Conservation (phyloP, 2,113 vertebrate genomes). For the Camelus bactrianus region DNA sequence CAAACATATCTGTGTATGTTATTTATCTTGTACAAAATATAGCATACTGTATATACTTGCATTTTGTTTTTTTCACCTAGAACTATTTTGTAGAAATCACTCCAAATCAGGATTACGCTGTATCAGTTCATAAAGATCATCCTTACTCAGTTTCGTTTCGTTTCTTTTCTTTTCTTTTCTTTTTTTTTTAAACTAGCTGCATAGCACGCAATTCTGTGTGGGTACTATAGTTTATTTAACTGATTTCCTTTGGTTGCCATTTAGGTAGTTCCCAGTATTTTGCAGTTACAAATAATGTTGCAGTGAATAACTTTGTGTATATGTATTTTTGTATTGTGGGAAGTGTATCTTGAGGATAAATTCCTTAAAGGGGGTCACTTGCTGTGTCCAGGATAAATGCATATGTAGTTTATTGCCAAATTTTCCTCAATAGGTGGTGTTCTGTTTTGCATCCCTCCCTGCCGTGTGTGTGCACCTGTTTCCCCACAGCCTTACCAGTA, state of each 20-base stretch:
- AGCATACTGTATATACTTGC: not conserved
- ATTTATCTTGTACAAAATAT: not conserved
- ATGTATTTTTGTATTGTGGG: not conserved
- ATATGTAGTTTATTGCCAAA: not conserved
- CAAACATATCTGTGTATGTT: not conserved
- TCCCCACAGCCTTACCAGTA: not conserved
- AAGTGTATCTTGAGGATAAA: not conserved
- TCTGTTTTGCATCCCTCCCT: not conserved
- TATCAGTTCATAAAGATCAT: not conserved
- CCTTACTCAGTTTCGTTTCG: not conserved
- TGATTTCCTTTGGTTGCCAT: not conserved
- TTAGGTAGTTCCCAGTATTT: not conserved
- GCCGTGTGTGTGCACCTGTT: not conserved
- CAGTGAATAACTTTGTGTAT: not conserved
- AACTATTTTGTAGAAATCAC: not conserved
- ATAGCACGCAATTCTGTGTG: not conserved
- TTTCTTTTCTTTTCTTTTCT: not conserved
- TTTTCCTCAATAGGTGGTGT: not conserved
- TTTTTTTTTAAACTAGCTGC: not conserved
- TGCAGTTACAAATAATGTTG: not conserved
- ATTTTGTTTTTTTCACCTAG: constrained; percentile 8
- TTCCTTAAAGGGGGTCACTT: not conserved
- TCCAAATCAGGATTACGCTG: not conserved
- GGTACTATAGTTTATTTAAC: not conserved
- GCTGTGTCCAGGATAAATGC: not conserved